These are phyloP conservation scores for Volucella bombylans DNA, from an alignment of 2,888 invertebrate genomes.

Conservation along the genomic window DNA sequence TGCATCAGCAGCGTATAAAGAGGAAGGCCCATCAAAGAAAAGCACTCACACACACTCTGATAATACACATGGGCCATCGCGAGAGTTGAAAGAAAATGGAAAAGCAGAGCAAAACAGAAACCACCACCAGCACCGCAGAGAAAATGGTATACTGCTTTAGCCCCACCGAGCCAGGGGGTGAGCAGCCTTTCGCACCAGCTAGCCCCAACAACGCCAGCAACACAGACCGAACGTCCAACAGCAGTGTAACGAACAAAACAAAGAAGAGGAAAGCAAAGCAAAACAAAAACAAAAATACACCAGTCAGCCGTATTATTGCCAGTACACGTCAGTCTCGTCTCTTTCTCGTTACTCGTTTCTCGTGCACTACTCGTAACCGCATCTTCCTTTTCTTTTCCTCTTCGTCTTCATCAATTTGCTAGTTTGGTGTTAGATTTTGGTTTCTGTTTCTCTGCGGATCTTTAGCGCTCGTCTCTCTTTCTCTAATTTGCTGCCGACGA, in stretches of 20 bases:
- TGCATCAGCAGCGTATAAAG: slow-evolving; percentile 1
- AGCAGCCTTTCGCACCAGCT: slow-evolving; percentile 9
- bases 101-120: slow-evolving; percentile 49
- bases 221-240: too few relatives aligned
- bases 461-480: not conserved
- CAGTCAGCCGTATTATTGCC: slow-evolving; percentile 16
- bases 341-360: too few relatives aligned
- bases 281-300: slow-evolving; percentile 37
- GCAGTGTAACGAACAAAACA: slow-evolving; percentile 9
- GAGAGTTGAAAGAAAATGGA: slow-evolving; percentile 51
- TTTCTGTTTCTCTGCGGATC: slow-evolving; percentile 17
- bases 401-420: not conserved
- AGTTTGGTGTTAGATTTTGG: too few relatives aligned
- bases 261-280: slow-evolving; percentile 18
- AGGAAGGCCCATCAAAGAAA: slow-evolving; percentile 23
- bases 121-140: slow-evolving; percentile 43
- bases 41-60: slow-evolving; percentile 41
- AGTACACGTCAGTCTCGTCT: slow-evolving; percentile 47
- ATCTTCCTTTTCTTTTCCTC: slow-evolving; percentile 30
- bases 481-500: too few relatives aligned
- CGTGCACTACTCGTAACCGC: slow-evolving; percentile 31
- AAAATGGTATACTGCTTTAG: not conserved
- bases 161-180: slow-evolving; percentile 41
- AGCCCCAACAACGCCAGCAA: not conserved
- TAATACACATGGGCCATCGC: not conserved